These are phyloP conservation scores for Brachypodius melanocephalos DNA, from an alignment of 2,113 vertebrate species.

Conservation along the genomic window DNA sequence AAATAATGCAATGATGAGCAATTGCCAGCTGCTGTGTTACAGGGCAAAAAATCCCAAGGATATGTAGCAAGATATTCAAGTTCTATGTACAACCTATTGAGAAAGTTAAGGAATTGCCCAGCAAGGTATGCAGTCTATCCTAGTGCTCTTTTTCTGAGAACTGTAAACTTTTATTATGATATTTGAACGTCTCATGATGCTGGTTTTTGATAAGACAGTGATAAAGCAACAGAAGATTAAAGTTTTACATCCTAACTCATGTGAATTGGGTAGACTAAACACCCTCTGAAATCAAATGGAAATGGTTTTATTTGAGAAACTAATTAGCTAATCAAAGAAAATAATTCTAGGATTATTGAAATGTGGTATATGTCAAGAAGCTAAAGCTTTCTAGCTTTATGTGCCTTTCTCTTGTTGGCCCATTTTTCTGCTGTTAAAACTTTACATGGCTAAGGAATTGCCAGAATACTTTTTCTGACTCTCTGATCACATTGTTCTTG, in stretches of 20 bases:
- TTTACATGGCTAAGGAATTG: neutral
- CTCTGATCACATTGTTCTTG: neutral
- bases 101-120: neutral
- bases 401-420: neutral
- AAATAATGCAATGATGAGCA: neutral
- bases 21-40: neutral
- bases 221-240: neutral
- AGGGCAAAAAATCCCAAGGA: neutral
- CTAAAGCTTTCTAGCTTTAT: neutral
- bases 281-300: neutral
- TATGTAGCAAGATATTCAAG: neutral
- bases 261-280: neutral
- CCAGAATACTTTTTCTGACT: neutral
- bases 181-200: neutral
- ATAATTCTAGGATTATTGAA: neutral
- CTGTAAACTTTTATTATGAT: neutral
- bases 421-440: neutral
- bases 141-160: neutral
- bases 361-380: neutral
- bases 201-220: neutral
- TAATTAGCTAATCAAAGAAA: neutral
- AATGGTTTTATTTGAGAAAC: neutral
- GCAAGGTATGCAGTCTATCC: neutral
- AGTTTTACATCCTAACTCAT: neutral
- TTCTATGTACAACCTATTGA: neutral